phyloP scores from a whole-genome alignment of 2,888 invertebrate species.

The Oxytorus armatus region DNA sequence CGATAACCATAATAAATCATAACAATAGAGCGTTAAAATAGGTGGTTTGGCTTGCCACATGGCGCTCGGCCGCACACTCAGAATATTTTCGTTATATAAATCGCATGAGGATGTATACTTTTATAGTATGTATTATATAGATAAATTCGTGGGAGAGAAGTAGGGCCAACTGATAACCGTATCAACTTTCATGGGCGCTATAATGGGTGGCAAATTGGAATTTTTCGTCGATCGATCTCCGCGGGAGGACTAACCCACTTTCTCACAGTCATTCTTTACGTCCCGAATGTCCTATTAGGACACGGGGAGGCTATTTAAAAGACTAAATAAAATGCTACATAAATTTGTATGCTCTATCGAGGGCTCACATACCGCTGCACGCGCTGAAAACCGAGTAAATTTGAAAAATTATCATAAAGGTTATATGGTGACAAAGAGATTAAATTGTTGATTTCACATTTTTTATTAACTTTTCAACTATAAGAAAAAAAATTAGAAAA shows the following conservation, averaged over 20 bases:
- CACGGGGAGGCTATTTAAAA: constrained; percentile 14
- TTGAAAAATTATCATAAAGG: too few relatives aligned
- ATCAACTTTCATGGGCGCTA: constrained; percentile 73
- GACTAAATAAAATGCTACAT: too few relatives aligned
- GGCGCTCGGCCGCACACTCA: constrained; percentile 67
- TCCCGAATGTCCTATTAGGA: constrained; percentile 1
- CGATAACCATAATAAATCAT: constrained; percentile 80
- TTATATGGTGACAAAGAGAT: too few relatives aligned
- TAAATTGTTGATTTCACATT: too few relatives aligned
- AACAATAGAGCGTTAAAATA: constrained; percentile 80
- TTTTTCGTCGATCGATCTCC: constrained; percentile 61
- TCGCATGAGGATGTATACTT: not conserved
- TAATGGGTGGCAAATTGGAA: constrained; percentile 68
- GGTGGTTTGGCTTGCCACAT: constrained; percentile 79
- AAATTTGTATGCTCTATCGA: too few relatives aligned
- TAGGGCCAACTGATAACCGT: constrained; percentile 67
- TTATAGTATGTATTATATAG: constrained; percentile 3
- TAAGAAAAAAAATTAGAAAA: too few relatives aligned
- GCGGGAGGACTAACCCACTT: constrained; percentile 35
- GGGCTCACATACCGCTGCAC: too few relatives aligned
- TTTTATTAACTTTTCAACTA: too few relatives aligned
- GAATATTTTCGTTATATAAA: not conserved
- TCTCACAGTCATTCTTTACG: constrained; percentile 33
- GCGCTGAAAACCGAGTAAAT: too few relatives aligned
- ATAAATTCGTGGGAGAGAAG: constrained; percentile 6